phyloP scores from a whole-genome alignment of 2,113 vertebrate genomes.

The Cyprinodon tularosa region DNA sequence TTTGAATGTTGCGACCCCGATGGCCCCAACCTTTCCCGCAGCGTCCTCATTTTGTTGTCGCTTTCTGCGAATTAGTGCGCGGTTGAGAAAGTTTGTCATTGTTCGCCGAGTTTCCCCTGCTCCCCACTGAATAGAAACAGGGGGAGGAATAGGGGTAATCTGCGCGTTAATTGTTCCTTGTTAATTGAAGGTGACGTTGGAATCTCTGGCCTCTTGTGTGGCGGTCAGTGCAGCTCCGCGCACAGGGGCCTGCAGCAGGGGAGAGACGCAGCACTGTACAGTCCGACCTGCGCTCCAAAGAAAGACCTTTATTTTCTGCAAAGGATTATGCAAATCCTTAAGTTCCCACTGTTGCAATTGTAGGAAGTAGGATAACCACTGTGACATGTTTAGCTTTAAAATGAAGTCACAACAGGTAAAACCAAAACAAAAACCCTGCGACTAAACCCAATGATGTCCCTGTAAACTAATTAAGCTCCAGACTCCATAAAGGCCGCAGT shows the following conservation, averaged over 20 bases:
- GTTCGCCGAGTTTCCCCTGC: constrained; percentile 73
- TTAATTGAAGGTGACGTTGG: constrained; percentile 95
- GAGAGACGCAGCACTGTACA: constrained; percentile 21
- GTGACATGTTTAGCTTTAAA: not conserved
- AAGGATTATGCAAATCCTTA: constrained; percentile 52
- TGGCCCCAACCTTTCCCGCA: constrained; percentile 44
- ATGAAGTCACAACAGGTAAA: constrained; percentile 8
- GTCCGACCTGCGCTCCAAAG: constrained; percentile 8
- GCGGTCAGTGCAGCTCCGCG: constrained; percentile 54
- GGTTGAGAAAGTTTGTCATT: constrained; percentile 77
- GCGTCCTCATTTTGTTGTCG: constrained; percentile 75
- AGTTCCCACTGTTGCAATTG: constrained; percentile 22
- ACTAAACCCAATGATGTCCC: not conserved
- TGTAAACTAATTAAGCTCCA: constrained; percentile 26
- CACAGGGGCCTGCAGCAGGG: constrained; percentile 59
- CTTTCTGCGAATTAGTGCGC: constrained; percentile 75
- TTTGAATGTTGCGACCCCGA: constrained; percentile 41
- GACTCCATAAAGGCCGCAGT: constrained; percentile 30
- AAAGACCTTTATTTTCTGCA: constrained; percentile 7
- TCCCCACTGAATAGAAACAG: constrained; percentile 64
- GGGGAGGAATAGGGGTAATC: constrained; percentile 79
- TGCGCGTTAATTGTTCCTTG: constrained; percentile 90
- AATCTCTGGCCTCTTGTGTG: constrained; percentile 82
- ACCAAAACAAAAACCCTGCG: not conserved
- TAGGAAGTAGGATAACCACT: constrained; percentile 7